Percentiles rank a stretch among this genome's conserved stretches.
These are phyloP conservation scores for Epistrophe grossulariae DNA, from an alignment of 2,888 invertebrate genomes.

Conservation along the genomic window DNA sequence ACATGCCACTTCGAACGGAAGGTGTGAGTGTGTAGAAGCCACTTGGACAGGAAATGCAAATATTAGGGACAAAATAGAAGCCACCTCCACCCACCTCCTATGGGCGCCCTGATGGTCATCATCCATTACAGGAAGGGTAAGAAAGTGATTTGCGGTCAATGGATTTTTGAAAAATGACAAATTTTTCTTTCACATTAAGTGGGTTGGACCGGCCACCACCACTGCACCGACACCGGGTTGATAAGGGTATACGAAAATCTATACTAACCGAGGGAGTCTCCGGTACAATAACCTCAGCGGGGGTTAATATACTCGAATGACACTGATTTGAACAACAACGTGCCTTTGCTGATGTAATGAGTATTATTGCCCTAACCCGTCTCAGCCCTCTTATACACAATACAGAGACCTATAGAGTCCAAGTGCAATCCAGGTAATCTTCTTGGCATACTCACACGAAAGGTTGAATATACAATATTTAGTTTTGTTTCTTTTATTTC, in stretches of 20 bases:
- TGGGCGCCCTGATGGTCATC: too few species aligned
- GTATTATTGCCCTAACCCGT: slow-evolving; percentile 55
- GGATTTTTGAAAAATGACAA: slow-evolving; percentile 74
- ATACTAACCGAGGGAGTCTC: slow-evolving; percentile 15
- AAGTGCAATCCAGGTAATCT: slow-evolving; percentile 64
- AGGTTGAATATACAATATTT: slow-evolving; percentile 28
- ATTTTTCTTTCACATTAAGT: slow-evolving; percentile 53
- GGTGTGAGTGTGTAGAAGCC: slow-evolving; percentile 61
- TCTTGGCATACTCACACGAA: slow-evolving; percentile 53
- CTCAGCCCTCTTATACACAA: slow-evolving; percentile 20
- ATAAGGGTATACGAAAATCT: slow-evolving; percentile 49
- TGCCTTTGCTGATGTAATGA: slow-evolving; percentile 75
- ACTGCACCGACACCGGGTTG: background rate
- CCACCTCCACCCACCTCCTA: background rate
- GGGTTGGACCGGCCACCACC: slow-evolving; percentile 28
- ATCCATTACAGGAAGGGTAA: slow-evolving; percentile 7
- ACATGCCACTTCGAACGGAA: slow-evolving; percentile 56
- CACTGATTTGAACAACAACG: slow-evolving; percentile 74
- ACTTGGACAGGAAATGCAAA: slow-evolving; percentile 72
- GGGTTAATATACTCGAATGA: slow-evolving; percentile 72
- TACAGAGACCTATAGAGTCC: background rate
- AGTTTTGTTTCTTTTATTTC: slow-evolving; percentile 64
- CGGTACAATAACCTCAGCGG: slow-evolving; percentile 70
- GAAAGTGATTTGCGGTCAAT: slow-evolving; percentile 70
- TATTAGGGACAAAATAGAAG: slow-evolving; percentile 57